These are phyloP conservation scores for Petromus typicus DNA, from an alignment of 2,113 vertebrate genomes.

Conservation along the genomic window DNA sequence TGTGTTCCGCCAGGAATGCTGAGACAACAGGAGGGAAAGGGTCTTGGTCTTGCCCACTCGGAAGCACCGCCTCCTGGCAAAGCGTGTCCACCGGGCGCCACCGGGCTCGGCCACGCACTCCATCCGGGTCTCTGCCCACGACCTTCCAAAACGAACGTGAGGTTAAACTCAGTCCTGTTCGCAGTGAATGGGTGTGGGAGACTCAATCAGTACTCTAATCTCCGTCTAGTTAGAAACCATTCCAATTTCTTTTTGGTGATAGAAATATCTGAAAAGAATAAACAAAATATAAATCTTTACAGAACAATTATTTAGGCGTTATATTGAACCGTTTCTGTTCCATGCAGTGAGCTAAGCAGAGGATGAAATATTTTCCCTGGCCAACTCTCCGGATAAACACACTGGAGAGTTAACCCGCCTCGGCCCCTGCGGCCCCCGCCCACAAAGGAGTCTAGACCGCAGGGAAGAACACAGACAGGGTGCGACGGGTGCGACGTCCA, in stretches of 20 bases:
- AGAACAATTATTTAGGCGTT: neutral
- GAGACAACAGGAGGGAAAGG: slow-evolving; percentile 18
- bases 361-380: neutral
- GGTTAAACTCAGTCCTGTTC: no score
- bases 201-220: neutral
- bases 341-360: neutral
- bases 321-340: neutral
- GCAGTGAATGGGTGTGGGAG: no score
- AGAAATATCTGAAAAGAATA: slow-evolving; percentile 39
- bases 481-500: neutral
- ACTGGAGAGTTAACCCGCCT: neutral
- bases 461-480: neutral
- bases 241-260: neutral
- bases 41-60: neutral
- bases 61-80: neutral
- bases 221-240: neutral
- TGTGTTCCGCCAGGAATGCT: slow-evolving; percentile 50
- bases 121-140: no score
- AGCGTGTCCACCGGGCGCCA: neutral
- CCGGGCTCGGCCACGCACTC: neutral
- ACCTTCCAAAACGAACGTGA: neutral
- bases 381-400: slow-evolving; percentile 8
- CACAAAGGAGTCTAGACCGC: neutral
- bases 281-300: neutral
- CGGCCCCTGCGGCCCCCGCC: neutral